phyloP scores from a whole-genome alignment of 2,797 vertebrate species.

The Rachycentron canadum region DNA sequence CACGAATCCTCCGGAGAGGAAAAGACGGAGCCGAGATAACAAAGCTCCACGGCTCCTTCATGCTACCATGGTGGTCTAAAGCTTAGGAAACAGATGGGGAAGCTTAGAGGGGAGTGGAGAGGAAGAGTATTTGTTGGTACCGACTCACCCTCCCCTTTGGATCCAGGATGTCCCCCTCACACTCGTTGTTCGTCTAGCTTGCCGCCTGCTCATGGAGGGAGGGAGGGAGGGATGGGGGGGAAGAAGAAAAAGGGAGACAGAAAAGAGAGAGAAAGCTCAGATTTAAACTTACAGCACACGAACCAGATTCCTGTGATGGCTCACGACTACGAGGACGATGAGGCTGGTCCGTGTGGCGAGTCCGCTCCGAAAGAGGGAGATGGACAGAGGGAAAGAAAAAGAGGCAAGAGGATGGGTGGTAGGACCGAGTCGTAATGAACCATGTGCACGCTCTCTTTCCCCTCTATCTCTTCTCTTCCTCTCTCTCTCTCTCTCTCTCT shows the following conservation, averaged over 20 bases:
- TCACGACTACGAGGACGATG: constrained; percentile 25
- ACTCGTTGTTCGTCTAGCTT: constrained; percentile 53
- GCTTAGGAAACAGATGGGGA: constrained; percentile 68
- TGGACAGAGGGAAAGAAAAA: constrained; percentile 47
- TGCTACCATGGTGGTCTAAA: constrained; percentile 70
- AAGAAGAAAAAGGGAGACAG: constrained; percentile 19
- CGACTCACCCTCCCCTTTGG: constrained; percentile 76
- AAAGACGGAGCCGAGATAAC: constrained; percentile 46
- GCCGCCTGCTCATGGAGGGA: constrained; percentile 74
- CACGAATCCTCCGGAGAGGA: constrained; percentile 42
- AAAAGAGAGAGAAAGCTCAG: constrained; percentile 61
- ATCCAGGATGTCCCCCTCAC: constrained; percentile 69
- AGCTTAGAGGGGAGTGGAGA: constrained; percentile 65
- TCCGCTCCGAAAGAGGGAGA: constrained; percentile 36
- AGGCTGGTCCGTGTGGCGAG: constrained; percentile 26
- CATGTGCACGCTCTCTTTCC: constrained; percentile 75
- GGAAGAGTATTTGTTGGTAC: constrained; percentile 63
- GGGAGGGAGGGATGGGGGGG: constrained; percentile 50
- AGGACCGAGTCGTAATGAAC: constrained; percentile 74
- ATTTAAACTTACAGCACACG: constrained; percentile 64
- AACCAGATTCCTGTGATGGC: constrained; percentile 38
- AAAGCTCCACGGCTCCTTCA: constrained; percentile 56
- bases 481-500: constrained; percentile 24
- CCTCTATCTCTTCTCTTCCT: constrained; percentile 58
- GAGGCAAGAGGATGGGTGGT: constrained; percentile 68